Conservation (phyloP, 2,888 invertebrate genomes). For the Geophilus truncorum region DNA sequence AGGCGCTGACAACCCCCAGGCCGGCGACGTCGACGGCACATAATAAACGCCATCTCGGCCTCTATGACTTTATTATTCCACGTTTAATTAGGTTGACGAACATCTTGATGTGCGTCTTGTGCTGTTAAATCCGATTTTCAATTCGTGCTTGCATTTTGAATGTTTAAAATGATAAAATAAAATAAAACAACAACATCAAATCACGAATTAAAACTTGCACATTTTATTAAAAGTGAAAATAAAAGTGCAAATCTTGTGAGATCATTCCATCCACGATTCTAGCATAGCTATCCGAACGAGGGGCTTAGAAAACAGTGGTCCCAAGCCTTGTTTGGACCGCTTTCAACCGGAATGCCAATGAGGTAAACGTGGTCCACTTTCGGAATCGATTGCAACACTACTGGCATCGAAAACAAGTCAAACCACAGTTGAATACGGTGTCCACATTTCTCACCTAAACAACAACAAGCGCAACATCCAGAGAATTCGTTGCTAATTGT, state of each 20-base stretch:
- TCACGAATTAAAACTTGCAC: not conserved
- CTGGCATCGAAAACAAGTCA: not conserved
- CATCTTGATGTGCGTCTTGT: not conserved
- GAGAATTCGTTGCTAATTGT: constrained; percentile 27
- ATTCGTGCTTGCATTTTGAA: not conserved
- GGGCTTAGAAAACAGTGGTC: constrained; percentile 17
- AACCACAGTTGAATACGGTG: not conserved
- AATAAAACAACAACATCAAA: not conserved
- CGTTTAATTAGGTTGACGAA: constrained; percentile 20
- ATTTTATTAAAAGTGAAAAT: not conserved
- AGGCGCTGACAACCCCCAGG: constrained; percentile 13
- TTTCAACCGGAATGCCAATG: not conserved
- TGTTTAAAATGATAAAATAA: not conserved
- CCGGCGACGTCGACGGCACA: not conserved
- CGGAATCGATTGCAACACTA: not conserved
- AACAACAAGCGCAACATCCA: constrained; percentile 2
- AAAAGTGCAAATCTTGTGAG: not conserved
- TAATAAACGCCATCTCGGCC: constrained; percentile 20
- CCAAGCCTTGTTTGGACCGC: not conserved
- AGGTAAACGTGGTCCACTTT: not conserved
- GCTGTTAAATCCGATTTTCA: not conserved
- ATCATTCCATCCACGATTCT: not conserved
- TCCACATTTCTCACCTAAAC: constrained; percentile 8
- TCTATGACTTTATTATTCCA: constrained; percentile 16
- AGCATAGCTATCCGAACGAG: constrained; percentile 13